phyloP scores from a whole-genome alignment of 2,113 vertebrate genomes.

The Gopherus evgoodei region DNA sequence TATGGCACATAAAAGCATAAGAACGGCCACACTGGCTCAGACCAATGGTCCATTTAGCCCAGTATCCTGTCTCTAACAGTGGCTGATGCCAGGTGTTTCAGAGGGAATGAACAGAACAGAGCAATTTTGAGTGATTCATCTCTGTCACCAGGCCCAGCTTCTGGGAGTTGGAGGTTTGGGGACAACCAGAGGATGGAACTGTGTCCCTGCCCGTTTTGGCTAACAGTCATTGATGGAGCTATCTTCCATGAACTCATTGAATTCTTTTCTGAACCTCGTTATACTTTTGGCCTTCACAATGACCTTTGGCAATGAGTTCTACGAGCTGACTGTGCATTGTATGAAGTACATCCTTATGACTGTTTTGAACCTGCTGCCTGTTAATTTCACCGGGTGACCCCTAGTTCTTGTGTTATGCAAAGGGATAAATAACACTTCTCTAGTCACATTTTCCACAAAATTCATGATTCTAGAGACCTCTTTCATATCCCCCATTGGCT shows the following conservation, averaged over 20 bases:
- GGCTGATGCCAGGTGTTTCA: no score
- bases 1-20: neutral
- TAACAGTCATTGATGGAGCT: neutral
- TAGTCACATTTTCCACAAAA: neutral
- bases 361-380: neutral
- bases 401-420: neutral
- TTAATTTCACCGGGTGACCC: neutral
- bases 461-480: neutral
- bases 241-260: neutral
- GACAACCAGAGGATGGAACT: neutral
- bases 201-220: neutral
- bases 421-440: neutral
- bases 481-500: neutral
- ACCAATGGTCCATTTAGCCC: neutral
- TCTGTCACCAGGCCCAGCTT: neutral
- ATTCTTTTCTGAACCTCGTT: neutral
- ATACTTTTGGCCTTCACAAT: neutral
- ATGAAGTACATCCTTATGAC: neutral
- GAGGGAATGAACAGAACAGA: neutral
- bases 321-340: neutral
- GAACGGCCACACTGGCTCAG: neutral
- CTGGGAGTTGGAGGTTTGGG: no score
- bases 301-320: neutral
- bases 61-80: neutral
- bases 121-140: neutral